These are phyloP conservation scores for Brachyptera putata DNA, from an alignment of 2,888 invertebrate genomes.

Conservation along the genomic window DNA sequence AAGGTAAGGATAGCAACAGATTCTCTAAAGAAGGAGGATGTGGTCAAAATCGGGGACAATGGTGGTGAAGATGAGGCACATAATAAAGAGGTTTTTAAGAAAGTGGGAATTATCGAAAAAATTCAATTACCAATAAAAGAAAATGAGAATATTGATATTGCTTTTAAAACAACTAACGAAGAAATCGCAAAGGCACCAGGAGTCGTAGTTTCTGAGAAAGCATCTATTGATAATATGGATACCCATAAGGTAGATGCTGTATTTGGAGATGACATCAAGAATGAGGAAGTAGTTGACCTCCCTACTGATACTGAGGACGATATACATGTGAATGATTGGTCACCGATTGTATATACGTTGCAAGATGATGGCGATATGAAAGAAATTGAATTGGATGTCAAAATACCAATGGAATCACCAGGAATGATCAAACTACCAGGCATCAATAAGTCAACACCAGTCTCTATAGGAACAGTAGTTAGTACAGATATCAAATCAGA, in stretches of 20 bases:
- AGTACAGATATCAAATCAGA: too few relatives aligned
- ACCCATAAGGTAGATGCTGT: not conserved
- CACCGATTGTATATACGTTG: not conserved
- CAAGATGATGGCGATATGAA: not conserved
- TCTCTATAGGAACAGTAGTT: too few relatives aligned
- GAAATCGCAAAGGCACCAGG: not conserved
- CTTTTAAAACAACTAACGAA: not conserved
- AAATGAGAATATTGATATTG: too few relatives aligned
- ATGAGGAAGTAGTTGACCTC: not conserved
- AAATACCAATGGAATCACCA: not conserved
- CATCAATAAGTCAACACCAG: too few relatives aligned
- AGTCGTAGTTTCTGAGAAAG: not conserved
- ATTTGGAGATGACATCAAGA: not conserved
- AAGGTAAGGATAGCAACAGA: too few relatives aligned
- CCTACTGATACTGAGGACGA: not conserved
- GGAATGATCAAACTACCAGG: too few relatives aligned
- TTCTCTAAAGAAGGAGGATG: not conserved
- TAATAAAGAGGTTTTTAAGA: not conserved
- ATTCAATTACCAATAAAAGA: too few relatives aligned
- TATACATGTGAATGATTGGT: not conserved
- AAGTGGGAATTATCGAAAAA: too few relatives aligned
- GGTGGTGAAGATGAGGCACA: not conserved
- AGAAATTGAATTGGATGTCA: slow-evolving; percentile 5
- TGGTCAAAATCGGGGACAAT: not conserved
- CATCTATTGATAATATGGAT: not conserved